A percentile compares a stretch with the other conserved stretches of the same genome.
Evolutionary conservation across 2,797 vertebrate species (phyloP).

Genomic region (Smutsia temminckii): DNA sequence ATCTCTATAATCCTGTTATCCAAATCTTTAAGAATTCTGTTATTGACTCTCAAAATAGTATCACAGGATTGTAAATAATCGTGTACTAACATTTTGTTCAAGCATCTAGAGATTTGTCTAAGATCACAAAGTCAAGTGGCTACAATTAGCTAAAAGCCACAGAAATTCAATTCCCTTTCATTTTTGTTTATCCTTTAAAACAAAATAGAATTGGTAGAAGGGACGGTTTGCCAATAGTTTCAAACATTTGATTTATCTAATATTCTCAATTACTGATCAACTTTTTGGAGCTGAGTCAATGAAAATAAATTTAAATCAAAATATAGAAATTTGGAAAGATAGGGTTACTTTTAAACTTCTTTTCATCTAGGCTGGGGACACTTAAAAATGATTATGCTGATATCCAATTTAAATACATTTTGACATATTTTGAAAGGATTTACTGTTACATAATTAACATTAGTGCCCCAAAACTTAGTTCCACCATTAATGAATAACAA

Average conservation of each 20-base stretch:
- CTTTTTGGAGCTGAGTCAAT: background rate
- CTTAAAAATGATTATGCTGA: background rate
- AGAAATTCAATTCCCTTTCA: background rate
- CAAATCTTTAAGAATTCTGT: background rate
- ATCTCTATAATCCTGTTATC: background rate
- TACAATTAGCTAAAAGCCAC: background rate
- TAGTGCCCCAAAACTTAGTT: background rate
- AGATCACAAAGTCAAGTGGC: background rate
- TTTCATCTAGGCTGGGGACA: background rate
- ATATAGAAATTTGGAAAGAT: background rate
- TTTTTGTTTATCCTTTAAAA: background rate
- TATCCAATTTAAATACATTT: background rate
- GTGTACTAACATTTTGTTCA: background rate
- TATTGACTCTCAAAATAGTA: background rate
- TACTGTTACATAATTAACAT: background rate
- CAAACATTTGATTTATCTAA: background rate
- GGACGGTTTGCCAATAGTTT: background rate
- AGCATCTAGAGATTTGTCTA: background rate
- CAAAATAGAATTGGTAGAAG: background rate
- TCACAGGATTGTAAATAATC: background rate
- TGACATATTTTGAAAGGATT: background rate
- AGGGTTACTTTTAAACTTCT: background rate
- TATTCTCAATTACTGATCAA: background rate
- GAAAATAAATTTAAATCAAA: slow-evolving; percentile 2
- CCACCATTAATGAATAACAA: background rate